phyloP scores from a whole-genome alignment of 2,113 vertebrate species.

The Catagonus wagneri region DNA sequence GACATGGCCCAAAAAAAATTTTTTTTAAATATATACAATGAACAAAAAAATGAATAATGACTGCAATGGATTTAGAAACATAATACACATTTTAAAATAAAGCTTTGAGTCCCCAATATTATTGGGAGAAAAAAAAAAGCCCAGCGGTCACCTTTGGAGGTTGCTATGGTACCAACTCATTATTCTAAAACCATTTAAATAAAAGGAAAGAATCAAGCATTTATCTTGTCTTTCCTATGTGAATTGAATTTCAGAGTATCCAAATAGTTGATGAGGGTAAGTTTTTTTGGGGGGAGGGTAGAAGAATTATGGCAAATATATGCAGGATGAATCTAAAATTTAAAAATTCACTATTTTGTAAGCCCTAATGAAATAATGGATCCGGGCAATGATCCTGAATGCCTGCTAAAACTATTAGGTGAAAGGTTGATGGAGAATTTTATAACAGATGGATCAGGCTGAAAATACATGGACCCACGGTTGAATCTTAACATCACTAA shows the following conservation, averaged over 20 bases:
- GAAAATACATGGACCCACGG: neutral
- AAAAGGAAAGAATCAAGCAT: conserved; percentile 21
- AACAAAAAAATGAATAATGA: neutral
- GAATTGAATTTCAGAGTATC: neutral
- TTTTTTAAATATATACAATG: neutral
- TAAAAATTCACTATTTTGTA: neutral
- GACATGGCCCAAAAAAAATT: too few species aligned
- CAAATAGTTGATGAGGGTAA: neutral
- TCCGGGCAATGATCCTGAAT: neutral
- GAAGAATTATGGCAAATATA: conserved; percentile 33
- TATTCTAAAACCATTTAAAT: conserved; percentile 45
- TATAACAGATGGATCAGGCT: neutral
- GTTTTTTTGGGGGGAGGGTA: neutral
- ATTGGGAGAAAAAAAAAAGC: neutral
- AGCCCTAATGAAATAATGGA: conserved; percentile 18
- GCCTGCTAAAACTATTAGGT: neutral
- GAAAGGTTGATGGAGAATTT: neutral
- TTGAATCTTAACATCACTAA: neutral
- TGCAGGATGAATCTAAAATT: neutral
- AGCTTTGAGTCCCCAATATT: neutral
- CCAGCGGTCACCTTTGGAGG: conserved; percentile 25
- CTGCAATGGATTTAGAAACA: conserved; percentile 36
- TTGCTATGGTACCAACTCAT: neutral
- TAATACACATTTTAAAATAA: neutral
- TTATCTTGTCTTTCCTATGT: neutral